These are phyloP conservation scores for Eupithecia centaureata DNA, from an alignment of 2,888 invertebrate genomes.

Conservation along the genomic window DNA sequence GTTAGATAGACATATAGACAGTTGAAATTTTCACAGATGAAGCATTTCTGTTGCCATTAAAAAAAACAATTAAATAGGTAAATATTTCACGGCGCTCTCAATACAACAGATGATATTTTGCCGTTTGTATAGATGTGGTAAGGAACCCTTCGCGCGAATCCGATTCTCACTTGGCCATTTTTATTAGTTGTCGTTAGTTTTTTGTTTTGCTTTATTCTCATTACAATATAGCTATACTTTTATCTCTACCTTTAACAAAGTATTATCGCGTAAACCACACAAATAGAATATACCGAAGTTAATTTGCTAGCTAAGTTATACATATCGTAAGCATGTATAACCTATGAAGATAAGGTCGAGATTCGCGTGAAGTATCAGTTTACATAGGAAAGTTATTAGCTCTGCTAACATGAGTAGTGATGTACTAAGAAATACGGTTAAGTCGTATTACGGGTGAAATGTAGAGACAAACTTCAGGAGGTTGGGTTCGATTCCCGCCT, in stretches of 20 bases:
- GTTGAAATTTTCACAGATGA: no score
- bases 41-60: no score
- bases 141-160: no score
- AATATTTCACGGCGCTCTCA: no score
- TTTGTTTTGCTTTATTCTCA: no score
- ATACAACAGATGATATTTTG: no score
- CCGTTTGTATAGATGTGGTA: no score
- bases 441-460: background rate
- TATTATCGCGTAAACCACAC: background rate
- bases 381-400: constrained; percentile 42
- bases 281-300: background rate
- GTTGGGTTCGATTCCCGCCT: background rate
- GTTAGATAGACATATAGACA: no score
- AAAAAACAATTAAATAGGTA: no score
- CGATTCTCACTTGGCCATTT: no score
- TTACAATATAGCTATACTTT: no score
- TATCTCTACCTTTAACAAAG: background rate
- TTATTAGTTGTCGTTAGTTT: no score
- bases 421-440: constrained; percentile 13
- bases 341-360: constrained; percentile 27
- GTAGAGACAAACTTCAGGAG: background rate
- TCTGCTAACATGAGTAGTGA: constrained; percentile 40
- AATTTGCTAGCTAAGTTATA: background rate
- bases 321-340: constrained; percentile 2
- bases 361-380: constrained; percentile 37